Conservation (phyloP, 2,113 vertebrate genomes). For the Melanerpes formicivorus region DNA sequence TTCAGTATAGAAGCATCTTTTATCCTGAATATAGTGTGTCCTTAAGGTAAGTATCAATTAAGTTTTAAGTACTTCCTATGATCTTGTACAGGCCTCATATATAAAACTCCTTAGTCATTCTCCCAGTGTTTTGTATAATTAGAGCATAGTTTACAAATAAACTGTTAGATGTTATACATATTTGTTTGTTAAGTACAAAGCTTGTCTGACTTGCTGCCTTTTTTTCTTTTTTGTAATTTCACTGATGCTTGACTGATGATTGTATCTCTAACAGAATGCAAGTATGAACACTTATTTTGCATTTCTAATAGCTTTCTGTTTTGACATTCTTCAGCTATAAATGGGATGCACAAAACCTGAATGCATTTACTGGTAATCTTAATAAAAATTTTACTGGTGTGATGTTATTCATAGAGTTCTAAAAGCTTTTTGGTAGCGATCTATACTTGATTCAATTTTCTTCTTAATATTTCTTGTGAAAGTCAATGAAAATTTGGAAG, state of each 20-base stretch:
- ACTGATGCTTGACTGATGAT: not conserved
- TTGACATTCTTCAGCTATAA: not conserved
- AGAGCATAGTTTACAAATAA: not conserved
- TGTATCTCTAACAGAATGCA: slow-evolving; percentile 24
- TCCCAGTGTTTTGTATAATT: not conserved
- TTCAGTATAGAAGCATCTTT: slow-evolving; percentile 88
- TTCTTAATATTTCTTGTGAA: not conserved
- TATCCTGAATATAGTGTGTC: slow-evolving; percentile 87
- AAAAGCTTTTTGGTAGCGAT: not conserved
- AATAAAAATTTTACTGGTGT: not conserved
- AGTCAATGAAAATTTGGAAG: not conserved
- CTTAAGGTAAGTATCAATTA: slow-evolving; percentile 83
- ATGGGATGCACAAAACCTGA: not conserved
- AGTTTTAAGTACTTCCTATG: slow-evolving; percentile 2
- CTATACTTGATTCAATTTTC: not conserved
- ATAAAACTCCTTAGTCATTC: not conserved
- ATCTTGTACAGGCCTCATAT: not conserved
- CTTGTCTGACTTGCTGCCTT: not conserved
- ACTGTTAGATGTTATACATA: slow-evolving; percentile 17
- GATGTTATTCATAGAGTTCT: not conserved
- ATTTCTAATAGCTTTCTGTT: slow-evolving; percentile 25
- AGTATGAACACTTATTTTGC: slow-evolving; percentile 26
- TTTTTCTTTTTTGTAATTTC: not conserved
- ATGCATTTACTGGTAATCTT: not conserved
- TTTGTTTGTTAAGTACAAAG: slow-evolving; percentile 18